Evolutionary conservation across 1,140 invertebrate species (phyloP), one percentile per base, ranked within the genome.

Genomic region (Cataglyphis hispanica): DNA sequence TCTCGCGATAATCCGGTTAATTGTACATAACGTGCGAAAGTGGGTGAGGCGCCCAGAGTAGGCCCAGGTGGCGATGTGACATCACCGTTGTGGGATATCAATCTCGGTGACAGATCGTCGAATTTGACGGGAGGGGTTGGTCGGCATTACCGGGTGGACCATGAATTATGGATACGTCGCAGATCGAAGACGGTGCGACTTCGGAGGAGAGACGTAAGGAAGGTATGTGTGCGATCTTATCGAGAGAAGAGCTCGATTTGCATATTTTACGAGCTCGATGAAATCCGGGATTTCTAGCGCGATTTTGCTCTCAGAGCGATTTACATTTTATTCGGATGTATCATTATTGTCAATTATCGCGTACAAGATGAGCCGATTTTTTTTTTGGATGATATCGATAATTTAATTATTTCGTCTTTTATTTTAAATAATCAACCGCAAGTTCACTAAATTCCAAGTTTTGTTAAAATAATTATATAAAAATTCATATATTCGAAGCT

Each of bases 91-190:
- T 83, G 78, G n/a, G n/a, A 83, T 67, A 69, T 67, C n/a, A 16
- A 16, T 5, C 10, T 53, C 77, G 77, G 77, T 22, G 34, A 31
- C 7, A 19, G 60, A 61, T 50, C 8, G 50, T 34, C 77, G 10
- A 13, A 16, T 19, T 40, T 16, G 46, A 37, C 76, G 13, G 22
- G 34, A 34, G 27, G 22, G 50, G 16, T 63, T 31, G 40, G 43
- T 67, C 13, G 22, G 31, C 0, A 69, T 60, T 53, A 53, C 37
- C 69, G 34, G 27, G 58, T 69, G 46, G 31, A 90, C 31, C 53
- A 75, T 88, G 80, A 85, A 86, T 25, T 22, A 88, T 91, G 89
- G 80, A 86, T 70, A 80, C 43, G 46, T 64, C 53, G 50, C 84
- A 53, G 60, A 58, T 77, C n/a, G 70, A 76, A n/a, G 50, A 31